Percentiles rank a stretch among this genome's conserved stretches.
Evolutionary conservation across 2,797 vertebrate genomes (phyloP).

Genomic region (Fistularia tabacaria): DNA sequence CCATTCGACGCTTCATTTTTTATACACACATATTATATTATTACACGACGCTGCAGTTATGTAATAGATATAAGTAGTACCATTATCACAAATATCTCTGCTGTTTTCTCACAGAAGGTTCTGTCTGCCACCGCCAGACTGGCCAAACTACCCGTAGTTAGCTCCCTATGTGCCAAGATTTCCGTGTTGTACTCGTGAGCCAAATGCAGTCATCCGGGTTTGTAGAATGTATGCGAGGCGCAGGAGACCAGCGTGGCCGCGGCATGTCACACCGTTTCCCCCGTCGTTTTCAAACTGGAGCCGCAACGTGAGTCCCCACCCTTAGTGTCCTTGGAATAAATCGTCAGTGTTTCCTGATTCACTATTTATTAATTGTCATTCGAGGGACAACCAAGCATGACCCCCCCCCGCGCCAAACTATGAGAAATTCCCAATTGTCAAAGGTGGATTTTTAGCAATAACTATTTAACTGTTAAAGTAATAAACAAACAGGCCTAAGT

Average conservation of each 20-base stretch:
- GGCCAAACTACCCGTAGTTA: constrained; percentile 77
- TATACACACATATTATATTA: no score
- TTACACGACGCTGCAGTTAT: no score
- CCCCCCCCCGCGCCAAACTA: not conserved
- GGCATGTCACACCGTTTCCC: constrained; percentile 66
- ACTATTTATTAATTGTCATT: not conserved
- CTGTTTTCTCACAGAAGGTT: no score
- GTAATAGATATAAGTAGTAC: no score
- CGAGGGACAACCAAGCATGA: not conserved
- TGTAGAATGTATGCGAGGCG: constrained; percentile 79
- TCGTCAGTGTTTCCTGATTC: no score
- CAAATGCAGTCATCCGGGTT: constrained; percentile 73
- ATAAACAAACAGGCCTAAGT: no score
- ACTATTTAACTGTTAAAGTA: no score
- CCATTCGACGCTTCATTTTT: no score
- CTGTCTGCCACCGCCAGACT: constrained; percentile 74
- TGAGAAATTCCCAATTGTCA: no score
- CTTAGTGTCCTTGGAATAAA: no score
- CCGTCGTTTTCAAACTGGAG: constrained; percentile 78
- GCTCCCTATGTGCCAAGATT: constrained; percentile 74
- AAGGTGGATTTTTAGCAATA: no score
- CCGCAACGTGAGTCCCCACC: constrained; percentile 80
- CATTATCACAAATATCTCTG: no score
- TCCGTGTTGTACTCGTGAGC: constrained; percentile 70
- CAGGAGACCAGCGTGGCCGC: constrained; percentile 76